Base-by-base conservation (phyloP, 2,888 invertebrate genomes). In the Drosophila incognita region DNA sequence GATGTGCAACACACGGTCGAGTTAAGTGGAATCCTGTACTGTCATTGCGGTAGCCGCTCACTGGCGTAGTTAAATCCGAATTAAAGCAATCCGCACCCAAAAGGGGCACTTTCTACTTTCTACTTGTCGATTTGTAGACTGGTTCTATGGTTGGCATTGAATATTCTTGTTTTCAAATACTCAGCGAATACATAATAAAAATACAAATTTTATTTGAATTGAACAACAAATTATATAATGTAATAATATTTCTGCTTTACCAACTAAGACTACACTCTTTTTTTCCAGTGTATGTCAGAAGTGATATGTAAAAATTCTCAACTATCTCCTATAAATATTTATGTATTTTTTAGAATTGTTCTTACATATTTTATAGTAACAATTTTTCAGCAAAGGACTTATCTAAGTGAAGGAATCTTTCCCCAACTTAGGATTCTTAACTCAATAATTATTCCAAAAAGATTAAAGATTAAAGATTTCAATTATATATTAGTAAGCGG, bases 1-100 rank as follows among this genome's bases (percentile, higher is more conserved):
- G n/a, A n/a, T n/a, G 46, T 46, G 10, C 18, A 18, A 29, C 36
- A 29, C 36, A 36, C 52, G 46, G 35, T 8, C 69, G 35, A 68
- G 69, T n/a, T 42, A 31, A 57, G 57, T 42, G 57, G 57, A 57
- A 57, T 58, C 38, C 57, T 51, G 18, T 35, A 27, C 27, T 40
- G 24, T 66, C 46, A 46, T 69, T 65, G 33, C 66, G 42, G 38
- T 7, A 38, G 6, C 18, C 24, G 15, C 21, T 18, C 68, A 59
- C 10, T 35, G 59, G 29, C 46, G 35, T 38, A 52, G 51, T n/a
- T 21, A 10, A 29, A 10, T 31, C 13, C 40, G 31, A 31, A 31
- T 42, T 31, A 29, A 21, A 42, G 13, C 49, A 29, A 49, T 31
- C 31, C 5, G 10, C n/a, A 4, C 24, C 21, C 10, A 1, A 29